Evolutionary conservation across 2,113 vertebrate species (phyloP).

Genomic region (Bettongia penicillata): DNA sequence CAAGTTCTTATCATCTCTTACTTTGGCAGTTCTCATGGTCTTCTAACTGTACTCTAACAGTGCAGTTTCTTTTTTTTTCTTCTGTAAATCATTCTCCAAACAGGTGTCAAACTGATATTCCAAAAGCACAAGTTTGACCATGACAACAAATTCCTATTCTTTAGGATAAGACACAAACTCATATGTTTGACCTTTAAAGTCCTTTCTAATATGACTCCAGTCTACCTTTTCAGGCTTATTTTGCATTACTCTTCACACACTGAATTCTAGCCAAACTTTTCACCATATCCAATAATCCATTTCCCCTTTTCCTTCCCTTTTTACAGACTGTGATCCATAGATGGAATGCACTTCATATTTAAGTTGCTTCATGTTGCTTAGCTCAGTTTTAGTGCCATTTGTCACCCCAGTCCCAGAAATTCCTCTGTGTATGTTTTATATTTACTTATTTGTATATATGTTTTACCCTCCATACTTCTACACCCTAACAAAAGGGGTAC

Average conservation of each 20-base stretch:
- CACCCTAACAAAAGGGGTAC: background rate
- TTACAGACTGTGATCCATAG: background rate
- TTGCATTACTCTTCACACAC: background rate
- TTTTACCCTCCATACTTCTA: background rate
- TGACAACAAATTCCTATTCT: background rate
- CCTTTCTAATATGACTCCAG: background rate
- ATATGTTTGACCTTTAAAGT: background rate
- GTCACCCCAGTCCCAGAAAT: background rate
- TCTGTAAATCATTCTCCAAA: background rate
- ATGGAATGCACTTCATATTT: background rate
- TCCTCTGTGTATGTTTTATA: too few relatives aligned
- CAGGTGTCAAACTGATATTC: background rate
- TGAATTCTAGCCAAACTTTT: background rate
- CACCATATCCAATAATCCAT: too few relatives aligned
- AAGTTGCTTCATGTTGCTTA: background rate
- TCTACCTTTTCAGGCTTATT: background rate
- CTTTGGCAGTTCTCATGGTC: background rate
- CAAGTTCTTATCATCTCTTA: too few relatives aligned
- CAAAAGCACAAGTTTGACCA: background rate
- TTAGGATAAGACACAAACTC: background rate
- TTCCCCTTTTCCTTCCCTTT: background rate
- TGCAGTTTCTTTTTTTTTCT: background rate
- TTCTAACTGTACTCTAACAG: background rate
- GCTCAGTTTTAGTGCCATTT: background rate
- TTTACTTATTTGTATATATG: background rate